Percentiles rank a stretch among this genome's conserved stretches.
These are phyloP conservation scores for Physella acuta DNA, from an alignment of 1,140 invertebrate genomes.

Conservation along the genomic window DNA sequence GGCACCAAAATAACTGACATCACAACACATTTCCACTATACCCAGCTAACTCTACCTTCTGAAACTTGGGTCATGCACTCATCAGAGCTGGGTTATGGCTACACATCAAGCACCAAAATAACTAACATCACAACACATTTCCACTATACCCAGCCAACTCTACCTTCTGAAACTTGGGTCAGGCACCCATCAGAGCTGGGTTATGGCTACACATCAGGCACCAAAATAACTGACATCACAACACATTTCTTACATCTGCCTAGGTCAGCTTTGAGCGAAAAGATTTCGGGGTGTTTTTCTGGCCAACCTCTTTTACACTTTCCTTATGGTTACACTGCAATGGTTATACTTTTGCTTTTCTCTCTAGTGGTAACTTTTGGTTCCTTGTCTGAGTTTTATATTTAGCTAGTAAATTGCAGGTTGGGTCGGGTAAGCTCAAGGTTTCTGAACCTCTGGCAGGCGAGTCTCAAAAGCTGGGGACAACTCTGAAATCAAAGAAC, in stretches of 20 bases:
- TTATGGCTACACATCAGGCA: neutral
- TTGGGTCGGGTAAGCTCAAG: too few species aligned
- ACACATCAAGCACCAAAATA: too few species aligned
- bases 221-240: neutral
- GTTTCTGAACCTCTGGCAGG: too few species aligned
- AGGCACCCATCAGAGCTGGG: too few species aligned
- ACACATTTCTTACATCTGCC: neutral
- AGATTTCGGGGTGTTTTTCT: neutral
- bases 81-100: too few species aligned
- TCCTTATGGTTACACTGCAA: neutral
- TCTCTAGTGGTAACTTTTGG: neutral
- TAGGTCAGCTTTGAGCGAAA: neutral
- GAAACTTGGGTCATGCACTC: neutral
- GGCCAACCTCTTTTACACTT: neutral
- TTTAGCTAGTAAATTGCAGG: too few species aligned
- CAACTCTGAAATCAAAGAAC: too few species aligned
- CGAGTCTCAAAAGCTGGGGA: too few species aligned
- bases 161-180: neutral
- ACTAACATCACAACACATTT: too few species aligned
- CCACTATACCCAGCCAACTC: too few species aligned
- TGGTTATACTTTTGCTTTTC: neutral
- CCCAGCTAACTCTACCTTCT: too few species aligned
- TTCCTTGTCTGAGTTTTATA: neutral
- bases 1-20: neutral
- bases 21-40: neutral